Base-by-base conservation (phyloP, 2,888 invertebrate genomes). In the Sussaba pulchella region DNA sequence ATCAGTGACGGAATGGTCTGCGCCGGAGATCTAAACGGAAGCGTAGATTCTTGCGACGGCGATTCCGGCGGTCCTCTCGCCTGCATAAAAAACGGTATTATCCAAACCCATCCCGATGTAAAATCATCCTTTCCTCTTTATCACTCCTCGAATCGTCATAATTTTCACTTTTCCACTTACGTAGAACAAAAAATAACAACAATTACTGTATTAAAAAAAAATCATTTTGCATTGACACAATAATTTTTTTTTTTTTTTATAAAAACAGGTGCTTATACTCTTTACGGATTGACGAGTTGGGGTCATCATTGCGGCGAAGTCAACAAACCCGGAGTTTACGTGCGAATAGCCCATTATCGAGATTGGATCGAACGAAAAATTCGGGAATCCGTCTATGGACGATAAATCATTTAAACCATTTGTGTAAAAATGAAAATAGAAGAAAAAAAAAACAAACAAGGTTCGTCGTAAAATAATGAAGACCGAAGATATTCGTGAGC, bases 51-150 rank as follows among this genome's bases (percentile, higher is more conserved):
- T 9, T 97, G 97, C 86, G 96, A 96, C 88, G 97, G 97, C 1
- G 97, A 97, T 90, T 96, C 96, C 43, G 97, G 97, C 24, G 97
- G 97, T n/a, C 97, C 97, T 6, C 92, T 97, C 21, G 95, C 96
- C 57, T 97, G 97, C 88, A 91, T 94, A 79, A 93, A 94, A 85
- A 93, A 94, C 83, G 95, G 95, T 95, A 92, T n/a, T n/a, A n/a
- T n/a, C n/a, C n/a, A n/a, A n/a, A n/a, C n/a, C n/a, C n/a, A n/a
- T n/a, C n/a, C n/a, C n/a, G n/a, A n/a, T n/a, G n/a, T n/a, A n/a
- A n/a, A n/a, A n/a, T n/a, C n/a, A n/a, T n/a, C n/a, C n/a, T n/a
- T n/a, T n/a, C n/a, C n/a, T n/a, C n/a, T n/a, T n/a, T n/a, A n/a
- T n/a, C n/a, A n/a, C n/a, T n/a, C n/a, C n/a, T n/a, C n/a, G n/a